Conservation (phyloP, 2,797 vertebrate species). For the Silurus aristotelis region DNA sequence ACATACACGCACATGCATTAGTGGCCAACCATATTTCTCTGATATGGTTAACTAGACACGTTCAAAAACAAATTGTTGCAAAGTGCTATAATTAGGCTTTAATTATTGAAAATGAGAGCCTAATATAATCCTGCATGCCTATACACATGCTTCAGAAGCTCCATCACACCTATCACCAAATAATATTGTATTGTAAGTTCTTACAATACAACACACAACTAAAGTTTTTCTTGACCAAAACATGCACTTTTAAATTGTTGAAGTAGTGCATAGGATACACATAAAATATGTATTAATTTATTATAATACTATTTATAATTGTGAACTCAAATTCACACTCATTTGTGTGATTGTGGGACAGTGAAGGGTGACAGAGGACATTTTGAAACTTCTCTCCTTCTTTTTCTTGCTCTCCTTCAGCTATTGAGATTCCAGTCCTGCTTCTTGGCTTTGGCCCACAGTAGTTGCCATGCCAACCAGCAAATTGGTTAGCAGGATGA, state of each 20-base stretch:
- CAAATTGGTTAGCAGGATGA: slow-evolving; percentile 81
- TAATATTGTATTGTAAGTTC: neutral
- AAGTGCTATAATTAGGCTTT: neutral
- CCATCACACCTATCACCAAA: neutral
- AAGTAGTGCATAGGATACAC: neutral
- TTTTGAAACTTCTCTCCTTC: slow-evolving; percentile 67
- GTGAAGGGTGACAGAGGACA: slow-evolving; percentile 60
- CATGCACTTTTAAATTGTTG: neutral
- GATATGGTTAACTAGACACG: neutral
- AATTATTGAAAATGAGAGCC: neutral
- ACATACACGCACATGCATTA: slow-evolving; percentile 7
- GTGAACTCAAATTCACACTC: neutral
- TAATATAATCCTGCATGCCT: neutral
- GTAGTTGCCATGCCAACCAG: slow-evolving; percentile 80
- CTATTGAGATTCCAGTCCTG: slow-evolving; percentile 82
- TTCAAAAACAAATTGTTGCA: neutral
- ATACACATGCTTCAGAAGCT: slow-evolving; percentile 49
- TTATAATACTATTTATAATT: neutral
- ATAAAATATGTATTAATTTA: neutral
- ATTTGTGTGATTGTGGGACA: slow-evolving; percentile 3
- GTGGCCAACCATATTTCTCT: neutral
- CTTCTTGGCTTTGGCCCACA: slow-evolving; percentile 72
- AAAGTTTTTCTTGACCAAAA: neutral
- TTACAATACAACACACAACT: neutral
- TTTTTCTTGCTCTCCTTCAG: slow-evolving; percentile 58